Conservation (phyloP, 2,797 vertebrate genomes). For the Otolemur crassicaudatus region DNA sequence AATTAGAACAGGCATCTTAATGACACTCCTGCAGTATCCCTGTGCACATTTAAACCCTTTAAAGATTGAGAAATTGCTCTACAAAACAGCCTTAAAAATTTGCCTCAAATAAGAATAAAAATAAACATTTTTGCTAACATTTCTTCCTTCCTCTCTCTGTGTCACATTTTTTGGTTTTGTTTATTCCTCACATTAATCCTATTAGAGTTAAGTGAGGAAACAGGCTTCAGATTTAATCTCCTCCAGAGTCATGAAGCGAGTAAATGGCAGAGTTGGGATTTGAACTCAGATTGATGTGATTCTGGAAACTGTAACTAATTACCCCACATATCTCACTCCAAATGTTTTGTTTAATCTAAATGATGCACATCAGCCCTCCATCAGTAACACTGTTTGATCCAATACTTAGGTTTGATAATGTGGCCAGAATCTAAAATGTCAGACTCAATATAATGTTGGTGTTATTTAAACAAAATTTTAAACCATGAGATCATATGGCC, state of each 20-base stretch:
- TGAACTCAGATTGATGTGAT: not conserved
- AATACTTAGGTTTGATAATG: not conserved
- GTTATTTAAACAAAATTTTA: slow-evolving; percentile 23
- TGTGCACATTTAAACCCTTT: not conserved
- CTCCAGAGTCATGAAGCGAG: not conserved
- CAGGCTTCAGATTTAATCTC: not conserved
- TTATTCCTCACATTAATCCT: not conserved
- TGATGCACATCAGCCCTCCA: not conserved
- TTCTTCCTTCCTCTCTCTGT: not conserved
- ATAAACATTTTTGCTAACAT: not conserved
- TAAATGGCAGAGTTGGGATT: not conserved
- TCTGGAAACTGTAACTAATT: not conserved
- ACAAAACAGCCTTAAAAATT: not conserved
- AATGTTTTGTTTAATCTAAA: slow-evolving; percentile 19
- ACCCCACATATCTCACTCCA: not conserved
- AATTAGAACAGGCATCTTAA: slow-evolving; percentile 33
- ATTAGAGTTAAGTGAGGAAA: not conserved
- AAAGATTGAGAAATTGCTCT: not conserved
- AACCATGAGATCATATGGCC: not conserved
- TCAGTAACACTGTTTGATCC: not conserved
- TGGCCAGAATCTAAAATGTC: slow-evolving; percentile 23
- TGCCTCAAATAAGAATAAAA: slow-evolving; percentile 49
- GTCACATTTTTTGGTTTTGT: not conserved
- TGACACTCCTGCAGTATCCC: not conserved
- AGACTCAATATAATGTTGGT: not conserved